Conservation (phyloP, 2,113 vertebrate species). For the Sus scrofa region DNA sequence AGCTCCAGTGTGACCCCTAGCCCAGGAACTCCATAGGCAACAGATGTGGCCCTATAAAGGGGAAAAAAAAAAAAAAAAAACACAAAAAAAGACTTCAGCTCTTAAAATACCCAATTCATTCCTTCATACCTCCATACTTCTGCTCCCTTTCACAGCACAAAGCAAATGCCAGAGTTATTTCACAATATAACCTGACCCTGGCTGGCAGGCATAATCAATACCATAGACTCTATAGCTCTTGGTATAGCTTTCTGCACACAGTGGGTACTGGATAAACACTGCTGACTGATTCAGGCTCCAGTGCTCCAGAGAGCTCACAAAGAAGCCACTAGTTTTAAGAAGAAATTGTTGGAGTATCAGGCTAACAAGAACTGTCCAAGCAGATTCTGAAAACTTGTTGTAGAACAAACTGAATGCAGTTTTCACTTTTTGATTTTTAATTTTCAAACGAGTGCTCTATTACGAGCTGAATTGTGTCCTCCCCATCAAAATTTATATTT, state of each 20-base stretch:
- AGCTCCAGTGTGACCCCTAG: no score
- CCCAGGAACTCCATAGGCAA: no score
- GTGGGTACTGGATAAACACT: not conserved
- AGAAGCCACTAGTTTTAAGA: not conserved
- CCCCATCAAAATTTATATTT: not conserved
- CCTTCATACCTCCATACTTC: not conserved
- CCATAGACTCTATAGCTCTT: not conserved
- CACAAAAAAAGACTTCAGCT: not conserved
- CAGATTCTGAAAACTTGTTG: not conserved
- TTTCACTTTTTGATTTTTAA: constrained; percentile 24
- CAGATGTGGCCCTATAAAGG: no score
- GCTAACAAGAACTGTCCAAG: not conserved
- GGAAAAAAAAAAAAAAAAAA: no score
- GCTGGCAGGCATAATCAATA: not conserved
- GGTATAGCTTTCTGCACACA: not conserved
- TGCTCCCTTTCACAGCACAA: not conserved
- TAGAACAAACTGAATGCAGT: not conserved
- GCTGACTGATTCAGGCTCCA: not conserved
- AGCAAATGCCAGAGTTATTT: not conserved
- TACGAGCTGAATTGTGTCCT: not conserved
- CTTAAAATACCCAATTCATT: not conserved
- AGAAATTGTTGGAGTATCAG: no score
- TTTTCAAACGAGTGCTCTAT: not conserved
- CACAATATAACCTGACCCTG: not conserved
- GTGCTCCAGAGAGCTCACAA: not conserved